phyloP scores from a whole-genome alignment of 1,140 invertebrate genomes.

The Listronotus bonariensis region DNA sequence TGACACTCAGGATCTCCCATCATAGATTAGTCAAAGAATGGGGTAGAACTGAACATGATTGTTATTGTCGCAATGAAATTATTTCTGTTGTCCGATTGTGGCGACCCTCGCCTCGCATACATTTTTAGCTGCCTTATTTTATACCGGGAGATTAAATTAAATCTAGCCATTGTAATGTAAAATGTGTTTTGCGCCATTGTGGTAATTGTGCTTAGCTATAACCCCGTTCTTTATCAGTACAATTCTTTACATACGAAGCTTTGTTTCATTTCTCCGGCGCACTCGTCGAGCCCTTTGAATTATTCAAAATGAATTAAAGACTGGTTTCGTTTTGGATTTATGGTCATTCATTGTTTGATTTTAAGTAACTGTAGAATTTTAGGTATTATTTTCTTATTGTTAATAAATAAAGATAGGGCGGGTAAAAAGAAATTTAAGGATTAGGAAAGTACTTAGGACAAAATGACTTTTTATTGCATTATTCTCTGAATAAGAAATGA shows the following conservation, averaged over 20 bases:
- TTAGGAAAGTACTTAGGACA: too few species aligned
- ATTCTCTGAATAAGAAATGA: too few species aligned
- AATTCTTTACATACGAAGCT: constrained; percentile 13
- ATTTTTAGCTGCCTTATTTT: constrained; percentile 42
- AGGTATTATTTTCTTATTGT: neutral
- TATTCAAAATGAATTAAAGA: constrained; percentile 26
- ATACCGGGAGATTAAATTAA: constrained; percentile 49
- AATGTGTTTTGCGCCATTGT: constrained; percentile 49
- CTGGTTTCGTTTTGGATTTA: constrained; percentile 9
- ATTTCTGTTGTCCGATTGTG: constrained; percentile 22
- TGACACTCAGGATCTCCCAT: constrained; percentile 26
- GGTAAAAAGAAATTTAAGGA: too few species aligned
- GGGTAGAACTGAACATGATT: constrained; percentile 26
- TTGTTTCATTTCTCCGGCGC: constrained; percentile 12
- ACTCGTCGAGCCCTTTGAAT: constrained; percentile 24
- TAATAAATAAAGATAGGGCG: too few species aligned
- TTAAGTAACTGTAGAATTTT: constrained; percentile 7
- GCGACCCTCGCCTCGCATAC: constrained; percentile 26
- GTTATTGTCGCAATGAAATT: constrained; percentile 32
- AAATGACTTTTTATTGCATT: too few species aligned
- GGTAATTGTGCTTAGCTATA: constrained; percentile 46
- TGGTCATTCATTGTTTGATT: neutral
- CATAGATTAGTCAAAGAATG: constrained; percentile 17
- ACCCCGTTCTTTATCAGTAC: constrained; percentile 38
- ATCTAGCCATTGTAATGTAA: constrained; percentile 48